phyloP scores from a whole-genome alignment of 2,888 invertebrate species.

The Catotricha subobsoleta region DNA sequence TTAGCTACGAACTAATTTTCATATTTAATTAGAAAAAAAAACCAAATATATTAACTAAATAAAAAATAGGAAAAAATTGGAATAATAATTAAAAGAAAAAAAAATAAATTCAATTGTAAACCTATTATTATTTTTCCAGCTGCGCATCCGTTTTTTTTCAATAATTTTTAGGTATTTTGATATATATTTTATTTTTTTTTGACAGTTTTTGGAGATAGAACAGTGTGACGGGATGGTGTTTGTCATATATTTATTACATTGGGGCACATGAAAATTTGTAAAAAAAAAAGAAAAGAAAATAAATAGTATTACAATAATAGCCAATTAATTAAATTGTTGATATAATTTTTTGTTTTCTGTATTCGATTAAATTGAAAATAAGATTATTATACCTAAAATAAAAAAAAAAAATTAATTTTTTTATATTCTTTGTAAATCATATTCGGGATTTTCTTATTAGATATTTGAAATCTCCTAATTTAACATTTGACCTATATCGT shows the following conservation, averaged over 20 bases:
- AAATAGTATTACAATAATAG: background rate
- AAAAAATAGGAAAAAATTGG: background rate
- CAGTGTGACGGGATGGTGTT: slow-evolving; percentile 1
- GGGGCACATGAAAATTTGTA: background rate
- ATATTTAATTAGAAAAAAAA: background rate
- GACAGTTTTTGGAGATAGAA: no score
- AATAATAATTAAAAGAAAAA: background rate
- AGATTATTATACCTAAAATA: no score
- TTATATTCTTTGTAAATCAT: no score
- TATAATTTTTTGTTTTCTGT: no score
- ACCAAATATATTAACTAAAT: background rate
- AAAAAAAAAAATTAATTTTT: no score
- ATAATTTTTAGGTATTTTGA: background rate
- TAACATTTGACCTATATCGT: no score
- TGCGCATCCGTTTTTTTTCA: slow-evolving; percentile 12
- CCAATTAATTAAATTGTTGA: no score
- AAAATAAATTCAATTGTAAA: slow-evolving; percentile 14
- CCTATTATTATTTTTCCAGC: slow-evolving; percentile 36
- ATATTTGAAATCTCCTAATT: no score
- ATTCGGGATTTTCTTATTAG: no score
- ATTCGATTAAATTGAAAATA: no score
- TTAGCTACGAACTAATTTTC: background rate
- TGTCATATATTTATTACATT: background rate
- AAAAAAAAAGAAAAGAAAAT: slow-evolving; percentile 4
- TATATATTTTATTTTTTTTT: background rate